Base-by-base conservation (phyloP, 2,888 invertebrate genomes). In the Blomia tropicalis region DNA sequence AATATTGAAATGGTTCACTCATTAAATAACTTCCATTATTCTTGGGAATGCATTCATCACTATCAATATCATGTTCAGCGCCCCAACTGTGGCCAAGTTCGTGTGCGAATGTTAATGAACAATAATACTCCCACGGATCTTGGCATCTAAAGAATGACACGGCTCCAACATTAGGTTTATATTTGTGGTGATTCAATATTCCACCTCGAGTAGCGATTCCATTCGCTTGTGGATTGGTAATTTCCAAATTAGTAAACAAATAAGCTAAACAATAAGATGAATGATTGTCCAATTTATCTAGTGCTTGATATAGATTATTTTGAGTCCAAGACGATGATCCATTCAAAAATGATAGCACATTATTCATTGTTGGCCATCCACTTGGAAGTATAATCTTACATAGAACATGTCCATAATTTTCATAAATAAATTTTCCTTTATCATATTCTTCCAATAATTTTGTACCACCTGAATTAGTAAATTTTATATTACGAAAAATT, bases 51-150 rank as follows among this genome's bases (percentile, higher is more conserved):
- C 95, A 96, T 77, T 92, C 91, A 2, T 85, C 84, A 70, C 89
- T 87, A 73, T 92, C 92, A 2, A 93, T 91, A 77, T 96, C 95
- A 74, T 95, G 95, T 73, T 92, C 92, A 3, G 91, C 90, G 63
- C 95, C 93, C 91, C 92, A 93, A 77, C 93, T 95, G 75, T 95
- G 95, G 1, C 93, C 95, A 76, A 90, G 88, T 76, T 90, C 91
- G 29, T 92, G 92, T 60, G 95, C 91, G n/a, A 47, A 47, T 11
- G 7, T 47, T 7, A 47, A 11, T 11, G 22, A 7, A 27, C 51
- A 47, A 27, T 25, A 27, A 7, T 14, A 27, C 7, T 47, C n/a
- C 51, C 51, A 47, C 23, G 51, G 51, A n/a, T 47, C 51, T 11
- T 47, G 7, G 22, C 51, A 47, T 7, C 11, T 14, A 27, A 7